Percentiles rank a stretch among this genome's conserved stretches.
Evolutionary conservation across 2,113 vertebrate genomes (phyloP).

Genomic region (Pelodiscus sinensis): DNA sequence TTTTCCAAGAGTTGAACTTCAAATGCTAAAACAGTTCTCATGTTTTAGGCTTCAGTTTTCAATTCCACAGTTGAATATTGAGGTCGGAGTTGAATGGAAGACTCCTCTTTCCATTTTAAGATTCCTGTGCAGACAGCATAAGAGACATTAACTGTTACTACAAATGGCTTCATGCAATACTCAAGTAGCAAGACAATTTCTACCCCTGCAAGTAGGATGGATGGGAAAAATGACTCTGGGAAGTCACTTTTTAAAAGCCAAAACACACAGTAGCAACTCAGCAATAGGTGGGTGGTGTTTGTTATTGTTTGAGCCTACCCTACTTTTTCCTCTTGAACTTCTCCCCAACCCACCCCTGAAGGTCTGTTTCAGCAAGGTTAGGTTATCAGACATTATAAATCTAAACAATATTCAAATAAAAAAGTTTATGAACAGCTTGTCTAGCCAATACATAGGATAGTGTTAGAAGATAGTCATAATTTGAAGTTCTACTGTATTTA

Average conservation of each 20-base stretch:
- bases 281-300: neutral
- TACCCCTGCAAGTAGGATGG: neutral
- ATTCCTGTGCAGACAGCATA: constrained; percentile 37
- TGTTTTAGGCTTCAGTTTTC: constrained; percentile 46
- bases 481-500: too few relatives aligned
- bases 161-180: neutral
- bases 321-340: too few relatives aligned
- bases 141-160: neutral
- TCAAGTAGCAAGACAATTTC: neutral
- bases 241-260: too few relatives aligned
- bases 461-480: neutral
- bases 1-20: constrained; percentile 26
- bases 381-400: neutral
- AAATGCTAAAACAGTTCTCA: constrained; percentile 30
- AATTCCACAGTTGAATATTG: neutral
- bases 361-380: neutral
- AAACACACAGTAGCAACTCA: neutral
- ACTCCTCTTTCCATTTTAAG: constrained; percentile 3
- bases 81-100: too few relatives aligned
- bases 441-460: neutral
- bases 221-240: neutral
- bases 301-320: too few relatives aligned
- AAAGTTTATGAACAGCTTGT: neutral
- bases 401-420: neutral
- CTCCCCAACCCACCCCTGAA: neutral